These are phyloP conservation scores for Corynorhinus townsendii DNA, from an alignment of 2,113 vertebrate species.

Conservation along the genomic window DNA sequence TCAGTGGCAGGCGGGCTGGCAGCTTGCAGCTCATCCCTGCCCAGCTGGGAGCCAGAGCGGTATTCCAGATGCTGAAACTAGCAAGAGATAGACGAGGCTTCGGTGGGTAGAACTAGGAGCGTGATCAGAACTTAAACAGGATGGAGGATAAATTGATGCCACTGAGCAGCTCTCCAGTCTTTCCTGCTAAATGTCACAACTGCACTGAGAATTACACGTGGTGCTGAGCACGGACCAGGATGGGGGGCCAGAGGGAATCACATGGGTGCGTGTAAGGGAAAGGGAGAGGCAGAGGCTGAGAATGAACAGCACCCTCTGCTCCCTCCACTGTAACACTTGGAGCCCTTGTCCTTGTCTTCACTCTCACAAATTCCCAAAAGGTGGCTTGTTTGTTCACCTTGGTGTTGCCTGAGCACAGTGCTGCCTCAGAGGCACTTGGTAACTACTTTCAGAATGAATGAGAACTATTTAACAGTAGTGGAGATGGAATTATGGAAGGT, in stretches of 20 bases:
- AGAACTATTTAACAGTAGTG: background rate
- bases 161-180: background rate
- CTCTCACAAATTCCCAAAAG: background rate
- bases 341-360: too few species aligned
- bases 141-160: background rate
- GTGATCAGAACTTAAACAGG: background rate
- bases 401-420: background rate
- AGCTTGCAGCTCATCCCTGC: background rate
- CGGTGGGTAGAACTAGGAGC: background rate
- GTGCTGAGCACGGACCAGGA: background rate
- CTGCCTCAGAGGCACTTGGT: background rate
- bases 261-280: fast-evolving
- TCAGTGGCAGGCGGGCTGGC: background rate
- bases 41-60: background rate
- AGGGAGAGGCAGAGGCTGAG: background rate
- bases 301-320: background rate
- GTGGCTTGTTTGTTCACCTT: background rate
- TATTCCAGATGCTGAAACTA: background rate
- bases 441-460: background rate
- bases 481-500: background rate
- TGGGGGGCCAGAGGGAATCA: too few species aligned
- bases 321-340: background rate
- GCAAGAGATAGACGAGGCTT: background rate
- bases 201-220: background rate
- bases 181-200: background rate